These are phyloP conservation scores for Pempheris klunzingeri DNA, from an alignment of 2,797 vertebrate species.

Conservation along the genomic window DNA sequence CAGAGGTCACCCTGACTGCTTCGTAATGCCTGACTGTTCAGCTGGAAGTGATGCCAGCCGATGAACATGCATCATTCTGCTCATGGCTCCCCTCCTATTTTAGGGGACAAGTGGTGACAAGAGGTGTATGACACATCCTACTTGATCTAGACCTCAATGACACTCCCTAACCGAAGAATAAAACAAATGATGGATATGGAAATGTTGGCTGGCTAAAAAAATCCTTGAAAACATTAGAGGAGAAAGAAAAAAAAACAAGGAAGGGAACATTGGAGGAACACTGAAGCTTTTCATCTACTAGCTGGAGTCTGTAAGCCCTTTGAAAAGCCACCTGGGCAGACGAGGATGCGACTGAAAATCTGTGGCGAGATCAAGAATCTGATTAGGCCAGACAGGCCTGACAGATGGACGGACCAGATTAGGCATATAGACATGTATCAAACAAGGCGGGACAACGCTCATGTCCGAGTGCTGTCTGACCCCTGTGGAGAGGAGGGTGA, in stretches of 20 bases:
- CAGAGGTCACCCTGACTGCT: constrained; percentile 63
- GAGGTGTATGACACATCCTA: constrained; percentile 65
- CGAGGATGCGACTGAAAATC: constrained; percentile 34
- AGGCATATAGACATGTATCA: constrained; percentile 80
- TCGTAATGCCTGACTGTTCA: constrained; percentile 74
- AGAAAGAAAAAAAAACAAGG: constrained; percentile 30
- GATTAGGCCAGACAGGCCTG: constrained; percentile 79
- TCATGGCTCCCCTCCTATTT: constrained; percentile 47
- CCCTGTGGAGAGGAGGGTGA: constrained; percentile 66
- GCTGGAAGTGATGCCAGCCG: constrained; percentile 65
- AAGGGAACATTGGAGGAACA: constrained; percentile 31
- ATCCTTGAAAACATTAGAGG: constrained; percentile 42
- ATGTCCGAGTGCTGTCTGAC: constrained; percentile 67
- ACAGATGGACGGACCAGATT: constrained; percentile 86
- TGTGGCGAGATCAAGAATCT: constrained; percentile 58
- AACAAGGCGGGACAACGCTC: constrained; percentile 73
- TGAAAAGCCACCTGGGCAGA: constrained; percentile 63
- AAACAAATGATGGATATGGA: constrained; percentile 59
- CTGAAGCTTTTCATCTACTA: constrained; percentile 47
- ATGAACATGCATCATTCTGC: constrained; percentile 77
- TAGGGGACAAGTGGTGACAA: constrained; percentile 71
- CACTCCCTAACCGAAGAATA: constrained; percentile 39
- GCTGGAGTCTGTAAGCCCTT: constrained; percentile 43
- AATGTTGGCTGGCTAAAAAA: constrained; percentile 35
- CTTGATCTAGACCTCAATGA: constrained; percentile 61